Base-by-base conservation (phyloP, 2,888 invertebrate genomes). In the Polietes domitor region DNA sequence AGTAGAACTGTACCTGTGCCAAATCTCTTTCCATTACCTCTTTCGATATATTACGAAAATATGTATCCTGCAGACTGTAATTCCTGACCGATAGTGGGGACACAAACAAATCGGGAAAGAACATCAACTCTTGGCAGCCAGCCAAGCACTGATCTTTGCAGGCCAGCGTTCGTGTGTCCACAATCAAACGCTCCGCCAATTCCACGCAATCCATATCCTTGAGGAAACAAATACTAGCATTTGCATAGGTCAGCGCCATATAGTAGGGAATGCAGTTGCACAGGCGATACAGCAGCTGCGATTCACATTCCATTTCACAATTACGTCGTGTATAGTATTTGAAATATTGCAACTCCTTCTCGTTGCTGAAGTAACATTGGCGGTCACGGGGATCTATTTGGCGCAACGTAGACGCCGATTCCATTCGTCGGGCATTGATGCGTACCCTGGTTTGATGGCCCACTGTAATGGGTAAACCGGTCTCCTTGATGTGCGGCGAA, bases 401-500 rank as follows among this genome's bases (percentile, higher is more conserved):
- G 15, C 93, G 92, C 15, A 96, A 92, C 0, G 93, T 92, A 0
- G 92, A 87, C 19, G 94, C 93, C 0, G 96, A 95, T 85, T 95
- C 94, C 12, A 94, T 93, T 80, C 96, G 94, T n/a, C 93, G 93
- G 0, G 96, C 96, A 65, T 93, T 92, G 19, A 96, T 94, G 0
- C 94, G 93, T 68, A 95, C 93, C 10, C 95, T 93, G 0, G 94
- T 94, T 89, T 97, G 96, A 32, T 94, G 92, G 0, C 96, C 96
- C 0, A 96, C 94, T 63, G 94, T 93, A 74, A 96, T 92, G 1
- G 96, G 93, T 74, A 95, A 94, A 0, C 96, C 96, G 82, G 95
- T 94, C 87, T 96, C 95, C 6, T 95, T 94, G 82, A 96, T 94
- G 89, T 95, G 96, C 0, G 96, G 96, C 0, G 95, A 95, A 90